phyloP scores from a whole-genome alignment of 2,113 vertebrate species.

The Mirounga angustirostris region DNA sequence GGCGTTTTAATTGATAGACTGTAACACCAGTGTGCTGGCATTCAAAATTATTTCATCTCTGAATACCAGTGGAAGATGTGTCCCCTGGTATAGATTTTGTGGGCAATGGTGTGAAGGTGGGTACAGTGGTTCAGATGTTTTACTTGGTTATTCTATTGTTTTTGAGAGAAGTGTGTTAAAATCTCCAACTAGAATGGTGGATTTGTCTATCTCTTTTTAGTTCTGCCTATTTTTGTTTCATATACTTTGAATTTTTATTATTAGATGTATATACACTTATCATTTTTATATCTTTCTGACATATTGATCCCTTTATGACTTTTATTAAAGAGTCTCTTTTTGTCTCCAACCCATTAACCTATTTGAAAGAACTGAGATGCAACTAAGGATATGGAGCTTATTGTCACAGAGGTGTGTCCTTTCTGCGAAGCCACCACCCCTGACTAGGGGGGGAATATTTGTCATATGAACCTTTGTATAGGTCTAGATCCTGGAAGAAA shows the following conservation, averaged over 20 bases:
- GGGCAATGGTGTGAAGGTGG: not conserved
- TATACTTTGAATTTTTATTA: not conserved
- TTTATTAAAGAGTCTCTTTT: not conserved
- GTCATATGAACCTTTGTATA: not conserved
- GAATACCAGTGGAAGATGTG: not conserved
- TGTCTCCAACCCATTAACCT: not conserved
- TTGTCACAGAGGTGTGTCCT: not conserved
- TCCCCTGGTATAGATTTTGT: not conserved
- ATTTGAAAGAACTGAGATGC: not conserved
- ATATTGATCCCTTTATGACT: not conserved
- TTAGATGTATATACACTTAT: not conserved
- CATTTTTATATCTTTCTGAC: not conserved
- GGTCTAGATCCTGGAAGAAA: not conserved
- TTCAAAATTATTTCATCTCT: constrained; percentile 10
- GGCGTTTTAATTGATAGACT: not conserved
- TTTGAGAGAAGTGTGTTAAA: constrained; percentile 18
- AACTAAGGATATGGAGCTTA: not conserved
- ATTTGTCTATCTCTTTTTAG: not conserved
- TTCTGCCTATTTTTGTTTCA: not conserved
- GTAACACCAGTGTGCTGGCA: not conserved
- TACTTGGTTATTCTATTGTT: not conserved
- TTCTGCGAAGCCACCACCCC: not conserved
- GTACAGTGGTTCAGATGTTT: not conserved
- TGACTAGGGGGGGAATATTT: not conserved
- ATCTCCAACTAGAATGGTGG: not conserved